phyloP scores from a whole-genome alignment of 2,113 vertebrate genomes.

The Oophaga pumilio region DNA sequence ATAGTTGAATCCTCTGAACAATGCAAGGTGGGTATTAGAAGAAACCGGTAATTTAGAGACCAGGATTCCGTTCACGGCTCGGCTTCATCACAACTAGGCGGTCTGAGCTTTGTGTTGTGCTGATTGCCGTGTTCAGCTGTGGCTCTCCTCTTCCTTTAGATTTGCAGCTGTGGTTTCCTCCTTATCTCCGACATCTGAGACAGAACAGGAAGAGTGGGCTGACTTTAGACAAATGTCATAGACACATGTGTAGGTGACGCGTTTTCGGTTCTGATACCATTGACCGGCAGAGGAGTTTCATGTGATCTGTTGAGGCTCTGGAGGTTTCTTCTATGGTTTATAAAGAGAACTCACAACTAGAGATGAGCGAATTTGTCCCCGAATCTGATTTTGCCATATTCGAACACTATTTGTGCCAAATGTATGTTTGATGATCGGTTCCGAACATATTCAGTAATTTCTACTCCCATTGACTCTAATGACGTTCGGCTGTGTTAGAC shows the following conservation, averaged over 20 bases:
- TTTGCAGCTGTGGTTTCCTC: slow-evolving; percentile 42
- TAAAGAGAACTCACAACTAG: neutral
- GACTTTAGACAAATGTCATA: slow-evolving; percentile 19
- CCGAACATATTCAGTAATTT: no score
- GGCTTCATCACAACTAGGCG: neutral
- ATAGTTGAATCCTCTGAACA: neutral
- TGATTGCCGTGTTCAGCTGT: slow-evolving; percentile 23
- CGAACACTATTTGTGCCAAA: no score
- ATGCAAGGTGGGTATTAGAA: neutral
- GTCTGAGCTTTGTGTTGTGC: neutral
- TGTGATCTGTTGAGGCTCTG: neutral
- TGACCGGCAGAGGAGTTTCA: neutral
- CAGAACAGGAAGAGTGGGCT: slow-evolving; percentile 38
- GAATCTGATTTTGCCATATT: no score
- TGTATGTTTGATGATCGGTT: no score
- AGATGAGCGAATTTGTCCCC: no score
- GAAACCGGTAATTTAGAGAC: neutral
- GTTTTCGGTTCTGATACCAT: neutral
- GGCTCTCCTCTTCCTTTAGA: slow-evolving; percentile 26
- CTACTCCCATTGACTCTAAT: no score
- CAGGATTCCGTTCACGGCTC: neutral
- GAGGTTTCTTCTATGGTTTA: neutral
- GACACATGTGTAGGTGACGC: slow-evolving; percentile 13
- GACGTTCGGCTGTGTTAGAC: no score
- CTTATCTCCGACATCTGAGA: slow-evolving; percentile 18